A percentile compares a stretch with the other conserved stretches of the same genome.
phyloP scores from a whole-genome alignment of 2,113 vertebrate genomes.

The Macquaria australasica region DNA sequence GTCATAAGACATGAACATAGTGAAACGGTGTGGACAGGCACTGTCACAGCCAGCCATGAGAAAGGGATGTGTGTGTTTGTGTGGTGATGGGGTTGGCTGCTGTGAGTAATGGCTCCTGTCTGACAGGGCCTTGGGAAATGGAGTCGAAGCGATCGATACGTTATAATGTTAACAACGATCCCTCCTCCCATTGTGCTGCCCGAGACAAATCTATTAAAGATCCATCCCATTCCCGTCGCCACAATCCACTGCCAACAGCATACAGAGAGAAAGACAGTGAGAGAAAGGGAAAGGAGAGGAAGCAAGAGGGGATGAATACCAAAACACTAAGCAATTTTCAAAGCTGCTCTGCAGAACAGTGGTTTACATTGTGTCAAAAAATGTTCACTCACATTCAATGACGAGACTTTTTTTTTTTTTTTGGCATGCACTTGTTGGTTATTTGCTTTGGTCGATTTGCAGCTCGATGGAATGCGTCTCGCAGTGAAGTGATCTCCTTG shows the following conservation, averaged over 20 bases:
- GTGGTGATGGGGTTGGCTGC: conserved; percentile 64
- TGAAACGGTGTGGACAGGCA: conserved; percentile 55
- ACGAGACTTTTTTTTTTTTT: background rate
- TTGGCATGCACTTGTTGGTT: conserved; percentile 33
- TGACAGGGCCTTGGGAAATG: conserved; percentile 79
- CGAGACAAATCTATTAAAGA: conserved; percentile 83
- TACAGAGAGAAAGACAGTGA: conserved; percentile 35
- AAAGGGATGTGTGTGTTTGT: conserved; percentile 27
- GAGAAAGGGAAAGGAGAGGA: conserved; percentile 23
- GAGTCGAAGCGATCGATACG: conserved; percentile 81
- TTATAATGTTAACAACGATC: conserved; percentile 87
- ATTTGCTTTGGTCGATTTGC: conserved; percentile 60
- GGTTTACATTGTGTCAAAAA: conserved; percentile 43
- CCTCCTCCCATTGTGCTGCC: conserved; percentile 78
- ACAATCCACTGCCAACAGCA: conserved; percentile 62
- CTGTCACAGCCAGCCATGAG: conserved; percentile 54
- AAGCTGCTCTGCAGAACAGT: conserved; percentile 24
- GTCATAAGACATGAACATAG: conserved; percentile 56
- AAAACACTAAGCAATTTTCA: conserved; percentile 57
- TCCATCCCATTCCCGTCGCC: conserved; percentile 70
- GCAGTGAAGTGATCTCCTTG: conserved; percentile 52
- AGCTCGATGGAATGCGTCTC: conserved; percentile 59
- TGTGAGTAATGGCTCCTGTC: conserved; percentile 82
- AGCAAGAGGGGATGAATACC: conserved; percentile 26
- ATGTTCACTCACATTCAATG: conserved; percentile 40